These are phyloP conservation scores for Strigops habroptila DNA, from an alignment of 2,113 vertebrate genomes.

Conservation along the genomic window DNA sequence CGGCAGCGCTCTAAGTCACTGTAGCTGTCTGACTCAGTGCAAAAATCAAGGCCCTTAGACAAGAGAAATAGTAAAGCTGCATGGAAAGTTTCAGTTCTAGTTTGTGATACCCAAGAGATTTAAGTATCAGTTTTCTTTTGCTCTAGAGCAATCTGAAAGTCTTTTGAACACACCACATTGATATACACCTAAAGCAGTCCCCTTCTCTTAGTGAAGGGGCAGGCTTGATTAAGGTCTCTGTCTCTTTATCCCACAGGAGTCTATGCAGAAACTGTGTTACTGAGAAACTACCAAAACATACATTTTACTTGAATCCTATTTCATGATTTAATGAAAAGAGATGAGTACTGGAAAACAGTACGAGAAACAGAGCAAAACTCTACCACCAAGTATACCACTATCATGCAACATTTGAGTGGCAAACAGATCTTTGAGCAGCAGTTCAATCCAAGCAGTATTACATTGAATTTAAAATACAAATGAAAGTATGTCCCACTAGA, in stretches of 20 bases:
- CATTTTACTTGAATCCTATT: not conserved
- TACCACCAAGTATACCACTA: not conserved
- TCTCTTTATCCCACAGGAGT: not conserved
- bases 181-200: not conserved
- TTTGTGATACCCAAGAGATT: not conserved
- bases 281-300: not conserved
- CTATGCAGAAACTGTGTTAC: not conserved
- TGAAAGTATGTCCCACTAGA: not conserved
- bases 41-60: not conserved
- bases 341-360: not conserved
- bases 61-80: not conserved
- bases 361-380: not conserved
- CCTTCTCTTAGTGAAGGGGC: not conserved
- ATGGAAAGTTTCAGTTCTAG: not conserved
- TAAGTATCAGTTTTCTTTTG: not conserved
- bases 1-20: not conserved
- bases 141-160: not conserved
- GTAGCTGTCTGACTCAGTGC: not conserved
- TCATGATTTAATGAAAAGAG: not conserved
- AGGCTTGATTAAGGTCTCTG: not conserved
- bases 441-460: not conserved
- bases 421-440: not conserved
- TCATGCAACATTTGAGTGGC: not conserved
- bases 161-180: not conserved
- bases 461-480: not conserved